phyloP scores from a whole-genome alignment of 35 echinoderm and acorn worm genomes.

The Heliocidaris tuberculata region DNA sequence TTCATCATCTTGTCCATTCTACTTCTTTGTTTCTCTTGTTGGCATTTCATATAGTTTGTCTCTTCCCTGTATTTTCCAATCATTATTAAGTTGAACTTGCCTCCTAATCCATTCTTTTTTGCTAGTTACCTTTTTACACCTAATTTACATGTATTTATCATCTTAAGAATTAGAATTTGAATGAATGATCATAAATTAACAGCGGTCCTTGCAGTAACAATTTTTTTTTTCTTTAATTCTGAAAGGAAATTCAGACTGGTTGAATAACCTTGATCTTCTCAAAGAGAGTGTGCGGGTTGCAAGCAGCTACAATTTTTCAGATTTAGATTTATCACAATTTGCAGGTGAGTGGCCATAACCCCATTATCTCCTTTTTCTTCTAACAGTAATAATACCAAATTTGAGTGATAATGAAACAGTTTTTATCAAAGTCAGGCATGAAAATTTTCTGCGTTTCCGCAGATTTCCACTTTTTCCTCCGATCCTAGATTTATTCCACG shows the following conservation, averaged over 20 bases:
- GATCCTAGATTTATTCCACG: too few relatives aligned
- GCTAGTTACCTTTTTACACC: too few relatives aligned
- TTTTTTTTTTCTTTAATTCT: not conserved
- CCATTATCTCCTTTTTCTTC: not conserved
- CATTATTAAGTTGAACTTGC: not conserved
- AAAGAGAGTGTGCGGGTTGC: constrained; percentile 87
- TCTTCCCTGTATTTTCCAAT: not conserved
- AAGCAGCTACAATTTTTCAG: constrained; percentile 78
- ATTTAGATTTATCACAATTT: constrained; percentile 97
- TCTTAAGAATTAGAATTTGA: too few relatives aligned
- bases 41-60: not conserved
- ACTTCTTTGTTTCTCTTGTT: not conserved
- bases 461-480: too few relatives aligned
- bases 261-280: constrained; percentile 90
- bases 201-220: not conserved
- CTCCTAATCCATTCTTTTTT: not conserved
- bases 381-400: too few relatives aligned
- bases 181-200: too few relatives aligned
- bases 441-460: too few relatives aligned
- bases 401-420: too few relatives aligned
- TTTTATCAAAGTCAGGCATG: too few relatives aligned
- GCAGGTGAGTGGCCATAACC: constrained; percentile 66
- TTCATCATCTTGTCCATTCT: not conserved
- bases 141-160: too few relatives aligned
- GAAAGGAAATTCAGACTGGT: constrained; percentile 74